These are phyloP conservation scores for Apolygus lucorum DNA, from an alignment of 1,140 invertebrate genomes.

Conservation along the genomic window DNA sequence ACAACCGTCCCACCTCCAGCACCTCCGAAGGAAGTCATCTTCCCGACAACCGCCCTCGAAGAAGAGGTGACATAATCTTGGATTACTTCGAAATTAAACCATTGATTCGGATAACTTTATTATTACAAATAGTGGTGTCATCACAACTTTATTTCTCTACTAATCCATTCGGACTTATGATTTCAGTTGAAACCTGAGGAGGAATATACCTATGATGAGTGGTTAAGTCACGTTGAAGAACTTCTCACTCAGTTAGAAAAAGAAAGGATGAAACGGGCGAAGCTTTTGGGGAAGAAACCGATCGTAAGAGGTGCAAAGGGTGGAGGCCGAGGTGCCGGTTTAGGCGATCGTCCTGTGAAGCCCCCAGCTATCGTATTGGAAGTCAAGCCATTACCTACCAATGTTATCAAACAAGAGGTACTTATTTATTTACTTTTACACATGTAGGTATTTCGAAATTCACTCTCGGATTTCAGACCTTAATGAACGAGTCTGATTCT, in stretches of 20 bases:
- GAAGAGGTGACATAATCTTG: constrained; percentile 36
- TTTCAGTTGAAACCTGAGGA: background rate
- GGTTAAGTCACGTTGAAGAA: constrained; percentile 1
- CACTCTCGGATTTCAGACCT: no score
- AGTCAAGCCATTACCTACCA: no score
- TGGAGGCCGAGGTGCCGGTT: background rate
- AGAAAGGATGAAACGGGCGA: background rate
- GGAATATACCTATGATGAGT: background rate
- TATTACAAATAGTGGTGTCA: no score
- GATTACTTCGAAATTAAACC: no score
- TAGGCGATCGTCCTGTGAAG: background rate
- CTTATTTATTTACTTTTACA: no score
- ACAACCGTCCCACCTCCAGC: constrained; percentile 36
- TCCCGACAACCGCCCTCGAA: constrained; percentile 36
- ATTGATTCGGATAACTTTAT: no score
- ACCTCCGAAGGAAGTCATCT: background rate
- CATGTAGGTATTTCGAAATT: no score
- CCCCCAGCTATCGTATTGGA: no score
- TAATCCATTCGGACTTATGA: no score
- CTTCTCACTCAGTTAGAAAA: background rate
- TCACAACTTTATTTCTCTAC: no score
- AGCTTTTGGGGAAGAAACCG: background rate
- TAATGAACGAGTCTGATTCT: no score
- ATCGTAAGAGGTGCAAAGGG: background rate
- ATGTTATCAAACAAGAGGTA: constrained; percentile 1